phyloP scores from a whole-genome alignment of 2,113 vertebrate species.

The Hippoglossus stenolepis region DNA sequence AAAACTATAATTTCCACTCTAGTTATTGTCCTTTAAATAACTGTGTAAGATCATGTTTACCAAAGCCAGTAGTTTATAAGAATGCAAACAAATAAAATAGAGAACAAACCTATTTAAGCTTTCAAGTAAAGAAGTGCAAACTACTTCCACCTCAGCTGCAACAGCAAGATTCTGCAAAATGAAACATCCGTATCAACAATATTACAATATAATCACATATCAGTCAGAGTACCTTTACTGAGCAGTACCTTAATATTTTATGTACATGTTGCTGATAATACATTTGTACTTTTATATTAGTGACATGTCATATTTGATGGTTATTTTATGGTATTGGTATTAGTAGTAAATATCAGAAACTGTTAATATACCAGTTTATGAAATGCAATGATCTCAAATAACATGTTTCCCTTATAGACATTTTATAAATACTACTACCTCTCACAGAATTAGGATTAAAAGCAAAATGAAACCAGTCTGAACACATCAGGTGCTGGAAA shows the following conservation, averaged over 20 bases:
- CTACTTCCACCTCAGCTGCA: background rate
- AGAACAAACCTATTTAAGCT: no score
- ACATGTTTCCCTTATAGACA: no score
- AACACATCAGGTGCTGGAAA: no score
- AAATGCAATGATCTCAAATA: background rate
- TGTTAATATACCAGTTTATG: background rate
- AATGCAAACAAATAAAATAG: no score
- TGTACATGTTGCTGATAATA: no score
- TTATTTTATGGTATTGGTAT: no score
- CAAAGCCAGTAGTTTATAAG: no score
- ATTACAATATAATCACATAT: background rate
- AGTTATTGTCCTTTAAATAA: background rate
- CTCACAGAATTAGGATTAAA: background rate
- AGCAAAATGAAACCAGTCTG: background rate
- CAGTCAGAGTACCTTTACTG: background rate
- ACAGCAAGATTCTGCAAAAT: background rate
- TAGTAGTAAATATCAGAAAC: no score
- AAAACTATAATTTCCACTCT: background rate
- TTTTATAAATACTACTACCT: no score
- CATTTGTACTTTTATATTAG: no score
- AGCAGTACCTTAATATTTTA: no score
- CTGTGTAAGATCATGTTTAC: background rate
- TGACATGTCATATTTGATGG: background rate
- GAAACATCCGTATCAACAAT: background rate
- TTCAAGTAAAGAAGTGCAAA: no score